Evolutionary conservation across 2,888 invertebrate genomes (phyloP), one percentile per base, ranked within the genome.

Genomic region (Rhagophthalmus giganteus): DNA sequence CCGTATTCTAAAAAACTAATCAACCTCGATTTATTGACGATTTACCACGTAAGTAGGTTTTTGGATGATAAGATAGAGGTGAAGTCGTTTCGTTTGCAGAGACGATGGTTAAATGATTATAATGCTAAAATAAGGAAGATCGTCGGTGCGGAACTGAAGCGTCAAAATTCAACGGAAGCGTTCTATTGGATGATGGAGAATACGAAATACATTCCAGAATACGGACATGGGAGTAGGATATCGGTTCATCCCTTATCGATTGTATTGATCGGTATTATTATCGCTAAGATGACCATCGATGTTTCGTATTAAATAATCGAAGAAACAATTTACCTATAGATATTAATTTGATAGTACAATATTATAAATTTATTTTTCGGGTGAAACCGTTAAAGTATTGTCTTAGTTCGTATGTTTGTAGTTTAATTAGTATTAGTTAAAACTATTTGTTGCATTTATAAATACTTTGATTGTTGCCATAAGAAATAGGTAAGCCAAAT

Each of bases 1-100:
- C 94, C 94, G 0, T 94, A 87, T 67, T 91, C 95, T 69, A 86
- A 86, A 0, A 92, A 91, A 65, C 78, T 96, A 57, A 90, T 96
- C 47, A 86, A 93, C 58, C 75, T 81, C 12, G 79, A 79, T 16
- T 75, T 93, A 72, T 77, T 97, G 13, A 88, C 86, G 26, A 81
- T 85, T 32, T 81, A 86, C 60, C 94, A 96, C 79, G 94, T 94
- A 76, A 73, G 73, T 67, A 37, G 8, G 7, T 15, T 35, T 34
- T 34, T n/a, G n/a, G n/a, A n/a, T n/a, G n/a, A n/a, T n/a, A n/a
- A n/a, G n/a, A n/a, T n/a, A n/a, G n/a, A n/a, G n/a, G n/a, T n/a
- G n/a, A n/a, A n/a, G n/a, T n/a, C n/a, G n/a, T 8, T 15, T 49
- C 44, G 30, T 39, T 76, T 74, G 30, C 68, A 90, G 90, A 83